Conservation (phyloP, 2,113 vertebrate genomes). For the Burhinus bistriatus region DNA sequence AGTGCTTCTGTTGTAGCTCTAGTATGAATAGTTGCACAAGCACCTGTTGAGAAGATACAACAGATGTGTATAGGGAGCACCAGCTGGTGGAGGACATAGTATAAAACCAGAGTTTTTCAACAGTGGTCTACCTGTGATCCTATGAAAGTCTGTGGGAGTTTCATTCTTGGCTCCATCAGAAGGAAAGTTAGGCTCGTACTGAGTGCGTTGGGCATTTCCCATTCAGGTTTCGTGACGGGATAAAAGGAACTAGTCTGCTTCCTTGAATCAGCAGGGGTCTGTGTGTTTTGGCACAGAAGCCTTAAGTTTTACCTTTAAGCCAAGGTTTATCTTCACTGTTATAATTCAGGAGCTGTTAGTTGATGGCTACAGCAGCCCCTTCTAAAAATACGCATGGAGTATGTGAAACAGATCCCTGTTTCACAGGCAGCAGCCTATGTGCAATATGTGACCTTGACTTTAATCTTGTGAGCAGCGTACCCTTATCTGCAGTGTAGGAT, state of each 20-base stretch:
- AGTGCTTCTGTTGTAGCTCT: not conserved
- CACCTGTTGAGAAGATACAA: not conserved
- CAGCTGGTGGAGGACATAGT: not conserved
- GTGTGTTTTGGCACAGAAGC: not conserved
- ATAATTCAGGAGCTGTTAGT: slow-evolving; percentile 8
- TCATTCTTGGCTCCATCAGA: not conserved
- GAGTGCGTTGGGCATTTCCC: not conserved
- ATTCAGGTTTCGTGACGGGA: not conserved
- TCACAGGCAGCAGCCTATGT: not conserved
- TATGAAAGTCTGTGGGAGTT: not conserved
- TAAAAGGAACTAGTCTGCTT: not conserved
- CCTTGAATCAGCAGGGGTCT: not conserved
- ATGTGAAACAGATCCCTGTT: slow-evolving; percentile 29
- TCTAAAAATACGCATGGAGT: slow-evolving; percentile 41
- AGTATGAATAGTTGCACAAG: not conserved
- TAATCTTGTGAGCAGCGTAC: not conserved
- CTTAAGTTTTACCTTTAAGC: not conserved
- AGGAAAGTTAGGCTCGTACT: not conserved
- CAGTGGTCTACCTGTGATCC: not conserved
- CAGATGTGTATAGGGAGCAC: not conserved
- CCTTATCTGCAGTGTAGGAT: slow-evolving; percentile 22
- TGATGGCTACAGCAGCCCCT: not conserved
- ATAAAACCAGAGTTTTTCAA: not conserved
- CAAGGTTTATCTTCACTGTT: slow-evolving; percentile 12
- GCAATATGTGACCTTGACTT: slow-evolving; percentile 48